Percentiles rank a stretch among this genome's conserved stretches.
phyloP scores from a whole-genome alignment of 2,113 vertebrate species.

The Sylvia atricapilla region DNA sequence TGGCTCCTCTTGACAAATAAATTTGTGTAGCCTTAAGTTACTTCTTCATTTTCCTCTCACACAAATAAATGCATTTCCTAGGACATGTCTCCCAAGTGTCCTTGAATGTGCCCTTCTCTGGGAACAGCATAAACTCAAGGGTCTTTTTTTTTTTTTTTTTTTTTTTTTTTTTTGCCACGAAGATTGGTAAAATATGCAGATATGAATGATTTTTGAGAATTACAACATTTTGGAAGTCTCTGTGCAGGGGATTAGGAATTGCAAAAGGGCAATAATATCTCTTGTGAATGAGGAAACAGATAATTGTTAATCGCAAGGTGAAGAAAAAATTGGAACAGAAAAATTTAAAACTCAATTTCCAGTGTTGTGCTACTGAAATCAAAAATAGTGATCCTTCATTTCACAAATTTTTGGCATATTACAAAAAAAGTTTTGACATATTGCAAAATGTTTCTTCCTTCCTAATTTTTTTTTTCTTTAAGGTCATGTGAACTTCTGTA shows the following conservation, averaged over 20 bases:
- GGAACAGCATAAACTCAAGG: neutral
- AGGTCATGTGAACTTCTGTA: accelerated
- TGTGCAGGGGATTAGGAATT: neutral
- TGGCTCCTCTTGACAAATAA: neutral
- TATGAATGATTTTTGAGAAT: neutral
- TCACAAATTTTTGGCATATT: neutral
- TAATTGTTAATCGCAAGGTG: neutral
- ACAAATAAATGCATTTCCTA: neutral
- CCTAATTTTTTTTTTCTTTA: neutral
- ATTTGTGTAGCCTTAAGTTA: neutral
- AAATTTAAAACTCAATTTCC: neutral
- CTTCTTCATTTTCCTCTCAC: neutral
- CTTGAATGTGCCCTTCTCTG: neutral
- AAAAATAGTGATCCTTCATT: neutral
- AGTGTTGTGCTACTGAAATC: neutral
- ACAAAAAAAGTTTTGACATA: neutral
- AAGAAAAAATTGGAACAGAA: neutral
- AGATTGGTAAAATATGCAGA: neutral
- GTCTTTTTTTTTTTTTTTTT: accelerated
- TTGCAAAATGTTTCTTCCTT: neutral
- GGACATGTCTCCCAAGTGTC: neutral
- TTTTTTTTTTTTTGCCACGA: too few species aligned
- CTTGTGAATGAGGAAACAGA: neutral
- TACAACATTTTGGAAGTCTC: neutral
- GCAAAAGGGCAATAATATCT: neutral